Evolutionary conservation across 1,140 invertebrate species (phyloP), one percentile per base, ranked within the genome.

Genomic region (Sitodiplosis mosellana): DNA sequence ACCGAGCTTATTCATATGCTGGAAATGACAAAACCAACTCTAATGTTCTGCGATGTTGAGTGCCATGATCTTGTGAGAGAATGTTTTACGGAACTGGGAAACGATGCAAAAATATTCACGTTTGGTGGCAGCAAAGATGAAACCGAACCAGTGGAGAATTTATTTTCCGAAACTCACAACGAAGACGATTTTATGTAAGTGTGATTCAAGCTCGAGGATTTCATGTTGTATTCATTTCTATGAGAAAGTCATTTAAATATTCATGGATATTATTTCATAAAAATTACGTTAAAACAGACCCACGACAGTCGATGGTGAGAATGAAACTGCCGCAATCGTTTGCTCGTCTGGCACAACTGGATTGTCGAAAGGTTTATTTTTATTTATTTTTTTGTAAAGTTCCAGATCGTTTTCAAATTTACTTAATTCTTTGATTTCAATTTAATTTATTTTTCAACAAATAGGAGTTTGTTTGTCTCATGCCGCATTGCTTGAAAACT

Each of bases 281-380:
- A n/a, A 4, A 48, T 34, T 34, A 12, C 15, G 27, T 61, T 17
- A 46, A 53, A 19, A 50, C 48, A 56, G n/a, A 14, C 56, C 8
- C 45, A 51, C 6, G 50, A 53, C 17, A 46, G 47, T 33, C 33
- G 51, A 14, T 38, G 61, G 60, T 7, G 57, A 56, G 0, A 59
- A 61, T 47, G 57, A 61, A 46, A 60, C 58, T 2, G 58, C 59
- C 10, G 54, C 60, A 5, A 63, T 73, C 49, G 53, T 71, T 1
- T 67, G 59, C 47, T 73, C 81, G 0, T 83, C 79, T 47, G 83
- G 83, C 12, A 86, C 83, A 2, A 86, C 81, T 20, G 81, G 85
- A 37, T 56, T 75, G 14, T 81, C 85, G 1, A 87, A 87, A 65
- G 81, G n/a, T n/a, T n/a, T n/a, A n/a, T n/a, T n/a, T n/a, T n/a